Evolutionary conservation across 2,113 vertebrate species (phyloP).

Genomic region (Phylloscopus trochiloides): DNA sequence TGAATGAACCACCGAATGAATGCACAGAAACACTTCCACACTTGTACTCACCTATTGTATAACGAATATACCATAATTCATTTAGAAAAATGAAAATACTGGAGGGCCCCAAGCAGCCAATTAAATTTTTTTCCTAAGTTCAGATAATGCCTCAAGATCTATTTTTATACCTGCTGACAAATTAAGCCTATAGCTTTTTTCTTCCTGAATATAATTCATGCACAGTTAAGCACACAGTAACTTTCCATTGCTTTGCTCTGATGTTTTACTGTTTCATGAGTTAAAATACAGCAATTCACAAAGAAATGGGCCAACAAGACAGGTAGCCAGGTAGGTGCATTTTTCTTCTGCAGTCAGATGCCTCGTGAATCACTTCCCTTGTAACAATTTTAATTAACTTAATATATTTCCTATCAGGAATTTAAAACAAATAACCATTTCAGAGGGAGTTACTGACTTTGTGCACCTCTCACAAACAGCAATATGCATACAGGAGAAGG

Average conservation of each 20-base stretch:
- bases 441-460: neutral
- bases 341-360: neutral
- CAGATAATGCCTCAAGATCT: constrained; percentile 6
- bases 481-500: neutral
- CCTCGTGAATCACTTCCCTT: constrained; percentile 12
- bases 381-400: constrained; percentile 36
- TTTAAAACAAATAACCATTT: neutral
- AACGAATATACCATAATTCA: constrained; percentile 1
- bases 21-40: neutral
- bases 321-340: neutral
- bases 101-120: neutral
- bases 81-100: constrained; percentile 33
- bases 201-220: neutral
- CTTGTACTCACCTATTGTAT: neutral
- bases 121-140: constrained; percentile 6
- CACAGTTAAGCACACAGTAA: neutral
- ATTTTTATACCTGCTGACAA: constrained; percentile 40
- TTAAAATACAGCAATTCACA: constrained; percentile 15
- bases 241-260: constrained; percentile 15
- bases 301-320: neutral
- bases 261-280: neutral
- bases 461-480: neutral
- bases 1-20: neutral
- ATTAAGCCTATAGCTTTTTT: constrained; percentile 11
- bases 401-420: neutral